Percentiles rank a stretch among this genome's conserved stretches.
phyloP scores from a whole-genome alignment of 2,113 vertebrate genomes.

The Paratilapia polleni region DNA sequence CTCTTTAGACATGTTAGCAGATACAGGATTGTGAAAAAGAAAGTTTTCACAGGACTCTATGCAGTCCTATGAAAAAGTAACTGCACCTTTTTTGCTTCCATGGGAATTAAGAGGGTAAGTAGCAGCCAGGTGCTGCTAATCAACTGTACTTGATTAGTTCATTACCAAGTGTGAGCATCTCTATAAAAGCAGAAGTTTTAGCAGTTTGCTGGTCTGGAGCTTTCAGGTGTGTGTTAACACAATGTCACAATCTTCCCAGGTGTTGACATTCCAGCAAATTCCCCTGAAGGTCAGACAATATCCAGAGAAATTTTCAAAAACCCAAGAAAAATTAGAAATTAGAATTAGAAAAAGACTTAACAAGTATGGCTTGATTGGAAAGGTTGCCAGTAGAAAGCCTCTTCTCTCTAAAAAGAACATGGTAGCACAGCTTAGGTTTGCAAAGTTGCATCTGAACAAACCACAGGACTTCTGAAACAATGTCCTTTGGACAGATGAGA shows the following conservation, averaged over 20 bases:
- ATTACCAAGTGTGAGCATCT: not conserved
- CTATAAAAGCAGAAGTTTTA: not conserved
- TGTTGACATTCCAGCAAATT: no score
- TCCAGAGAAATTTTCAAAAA: not conserved
- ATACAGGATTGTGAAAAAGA: not conserved
- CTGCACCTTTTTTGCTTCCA: not conserved
- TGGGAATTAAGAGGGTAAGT: not conserved
- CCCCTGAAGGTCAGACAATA: not conserved
- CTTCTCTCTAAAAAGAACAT: no score
- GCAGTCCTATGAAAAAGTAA: not conserved
- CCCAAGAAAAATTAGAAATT: no score
- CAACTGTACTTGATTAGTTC: not conserved
- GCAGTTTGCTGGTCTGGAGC: constrained; percentile 1
- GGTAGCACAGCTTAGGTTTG: not conserved
- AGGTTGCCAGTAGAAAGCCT: no score
- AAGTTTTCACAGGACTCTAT: not conserved
- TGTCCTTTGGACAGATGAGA: not conserved
- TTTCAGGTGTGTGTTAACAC: not conserved
- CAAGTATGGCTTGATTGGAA: no score
- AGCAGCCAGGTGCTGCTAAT: not conserved
- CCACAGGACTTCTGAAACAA: no score
- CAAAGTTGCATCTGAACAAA: not conserved
- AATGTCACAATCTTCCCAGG: not conserved
- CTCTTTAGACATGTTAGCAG: constrained; percentile 30
- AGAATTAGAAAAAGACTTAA: no score